Conservation (phyloP, 2,797 vertebrate genomes). For the Alexandromys oeconomus region DNA sequence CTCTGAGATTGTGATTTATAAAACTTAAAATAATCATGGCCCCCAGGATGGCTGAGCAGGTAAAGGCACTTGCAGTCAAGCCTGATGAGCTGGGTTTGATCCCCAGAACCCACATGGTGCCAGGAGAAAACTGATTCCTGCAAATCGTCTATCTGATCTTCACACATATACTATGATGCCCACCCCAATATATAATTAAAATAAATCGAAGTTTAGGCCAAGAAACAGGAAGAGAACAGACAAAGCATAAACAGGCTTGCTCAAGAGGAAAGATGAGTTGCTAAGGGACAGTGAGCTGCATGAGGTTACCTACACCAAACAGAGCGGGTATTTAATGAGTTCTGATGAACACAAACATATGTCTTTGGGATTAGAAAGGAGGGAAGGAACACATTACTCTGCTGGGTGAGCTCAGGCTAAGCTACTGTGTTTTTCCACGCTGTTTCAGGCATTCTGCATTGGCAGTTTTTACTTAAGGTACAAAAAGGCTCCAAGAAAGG, state of each 20-base stretch:
- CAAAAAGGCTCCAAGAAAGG: neutral
- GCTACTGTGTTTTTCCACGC: neutral
- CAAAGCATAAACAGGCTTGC: neutral
- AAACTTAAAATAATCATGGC: neutral
- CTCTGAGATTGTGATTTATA: neutral
- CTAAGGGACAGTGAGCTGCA: neutral
- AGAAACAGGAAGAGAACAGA: neutral
- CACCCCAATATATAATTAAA: neutral
- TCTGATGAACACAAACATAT: neutral
- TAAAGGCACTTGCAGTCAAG: neutral
- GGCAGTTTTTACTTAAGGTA: neutral
- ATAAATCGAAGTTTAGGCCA: conserved; percentile 23
- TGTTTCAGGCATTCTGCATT: neutral
- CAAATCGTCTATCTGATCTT: neutral
- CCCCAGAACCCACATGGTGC: neutral
- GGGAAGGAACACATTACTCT: neutral
- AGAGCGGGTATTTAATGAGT: neutral
- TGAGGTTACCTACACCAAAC: neutral
- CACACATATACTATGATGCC: neutral
- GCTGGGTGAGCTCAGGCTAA: neutral
- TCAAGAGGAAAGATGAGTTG: neutral
- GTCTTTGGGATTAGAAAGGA: conserved; percentile 9
- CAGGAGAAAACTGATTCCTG: neutral
- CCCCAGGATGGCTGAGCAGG: neutral
- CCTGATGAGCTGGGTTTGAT: neutral